These are phyloP conservation scores for Eupeodes latifasciatus DNA, from an alignment of 2,888 invertebrate species.

Conservation along the genomic window DNA sequence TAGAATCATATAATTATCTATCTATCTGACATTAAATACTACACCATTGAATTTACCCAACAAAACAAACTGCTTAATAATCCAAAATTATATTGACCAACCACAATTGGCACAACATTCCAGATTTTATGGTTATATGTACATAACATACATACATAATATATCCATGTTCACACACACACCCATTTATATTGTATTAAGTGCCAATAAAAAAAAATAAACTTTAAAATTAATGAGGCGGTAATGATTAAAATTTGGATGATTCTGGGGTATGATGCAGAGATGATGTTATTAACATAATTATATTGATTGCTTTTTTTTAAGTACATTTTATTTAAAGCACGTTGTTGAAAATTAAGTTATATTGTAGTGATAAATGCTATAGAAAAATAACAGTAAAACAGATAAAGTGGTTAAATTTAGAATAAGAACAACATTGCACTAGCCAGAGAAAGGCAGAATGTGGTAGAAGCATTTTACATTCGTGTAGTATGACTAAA, in stretches of 20 bases:
- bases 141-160: background rate
- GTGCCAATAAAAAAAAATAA: conserved; percentile 8
- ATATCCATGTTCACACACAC: background rate
- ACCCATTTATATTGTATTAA: background rate
- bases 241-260: background rate
- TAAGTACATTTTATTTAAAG: background rate
- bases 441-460: too few species aligned
- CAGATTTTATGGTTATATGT: conserved; percentile 27
- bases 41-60: background rate
- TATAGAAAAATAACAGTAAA: too few species aligned
- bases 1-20: background rate
- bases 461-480: too few species aligned
- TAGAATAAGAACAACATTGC: too few species aligned
- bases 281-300: background rate
- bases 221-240: conserved; percentile 36
- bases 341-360: too few species aligned
- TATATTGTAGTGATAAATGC: too few species aligned
- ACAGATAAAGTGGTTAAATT: too few species aligned
- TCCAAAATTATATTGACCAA: background rate
- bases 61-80: conserved; percentile 15
- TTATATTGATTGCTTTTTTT: background rate
- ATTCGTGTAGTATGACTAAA: too few species aligned
- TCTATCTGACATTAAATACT: background rate
- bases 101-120: conserved; percentile 43
- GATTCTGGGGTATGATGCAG: background rate